phyloP scores from a whole-genome alignment of 1,140 invertebrate species.

The Cydia strobilella region DNA sequence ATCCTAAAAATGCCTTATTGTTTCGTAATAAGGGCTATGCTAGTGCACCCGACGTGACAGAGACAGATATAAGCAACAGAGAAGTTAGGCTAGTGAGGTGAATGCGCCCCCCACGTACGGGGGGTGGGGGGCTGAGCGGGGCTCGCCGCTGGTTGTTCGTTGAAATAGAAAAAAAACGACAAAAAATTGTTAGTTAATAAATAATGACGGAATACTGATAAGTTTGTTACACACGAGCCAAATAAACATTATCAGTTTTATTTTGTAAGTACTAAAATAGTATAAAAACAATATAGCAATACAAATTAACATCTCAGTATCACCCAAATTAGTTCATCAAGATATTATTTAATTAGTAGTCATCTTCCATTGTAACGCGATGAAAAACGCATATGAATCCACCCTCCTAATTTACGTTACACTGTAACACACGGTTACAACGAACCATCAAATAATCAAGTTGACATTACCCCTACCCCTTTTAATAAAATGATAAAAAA shows the following conservation, averaged over 20 bases:
- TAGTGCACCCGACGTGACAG: not conserved
- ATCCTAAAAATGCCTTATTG: not conserved
- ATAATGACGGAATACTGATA: slow-evolving; percentile 13
- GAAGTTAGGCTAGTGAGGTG: slow-evolving; percentile 14
- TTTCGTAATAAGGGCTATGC: not conserved
- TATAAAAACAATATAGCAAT: not conserved
- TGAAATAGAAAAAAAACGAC: not conserved
- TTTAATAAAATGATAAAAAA: not conserved
- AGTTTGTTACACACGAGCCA: not conserved
- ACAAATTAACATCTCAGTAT: slow-evolving; percentile 1
- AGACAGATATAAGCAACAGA: slow-evolving; percentile 29
- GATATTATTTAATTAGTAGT: slow-evolving; percentile 6
- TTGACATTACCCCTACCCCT: not conserved
- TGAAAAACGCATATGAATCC: not conserved
- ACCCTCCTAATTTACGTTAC: not conserved
- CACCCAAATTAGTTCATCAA: not conserved
- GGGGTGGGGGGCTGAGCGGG: not conserved
- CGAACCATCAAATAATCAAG: not conserved
- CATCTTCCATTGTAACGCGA: not conserved
- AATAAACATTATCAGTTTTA: slow-evolving; percentile 5
- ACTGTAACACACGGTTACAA: not conserved
- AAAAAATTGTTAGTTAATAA: not conserved
- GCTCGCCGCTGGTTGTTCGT: not conserved
- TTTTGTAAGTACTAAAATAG: slow-evolving; percentile 5
- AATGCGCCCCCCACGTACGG: not conserved